Conservation (phyloP, 2,888 invertebrate genomes). For the Bombylius discolor region DNA sequence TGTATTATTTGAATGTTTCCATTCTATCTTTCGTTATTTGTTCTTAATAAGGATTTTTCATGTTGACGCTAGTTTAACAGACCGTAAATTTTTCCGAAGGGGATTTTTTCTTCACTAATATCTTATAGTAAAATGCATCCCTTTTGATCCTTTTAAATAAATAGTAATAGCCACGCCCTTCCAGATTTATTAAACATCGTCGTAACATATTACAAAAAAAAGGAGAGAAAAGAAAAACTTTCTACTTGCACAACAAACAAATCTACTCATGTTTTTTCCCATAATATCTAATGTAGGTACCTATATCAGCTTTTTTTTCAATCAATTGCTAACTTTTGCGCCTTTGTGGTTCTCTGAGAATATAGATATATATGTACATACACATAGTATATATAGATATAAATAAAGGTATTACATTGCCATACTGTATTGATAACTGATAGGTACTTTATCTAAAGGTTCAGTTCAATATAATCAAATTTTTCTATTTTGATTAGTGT, state of each 20-base stretch:
- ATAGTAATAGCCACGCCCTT: constrained; percentile 33
- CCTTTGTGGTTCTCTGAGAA: too few species aligned
- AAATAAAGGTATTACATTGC: too few species aligned
- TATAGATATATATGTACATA: too few species aligned
- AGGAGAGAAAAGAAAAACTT: neutral
- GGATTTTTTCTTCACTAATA: constrained; percentile 1
- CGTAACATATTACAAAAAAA: neutral
- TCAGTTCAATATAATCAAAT: too few species aligned
- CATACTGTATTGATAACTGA: too few species aligned
- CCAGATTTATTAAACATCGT: constrained; percentile 1
- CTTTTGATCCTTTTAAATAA: neutral
- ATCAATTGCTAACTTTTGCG: too few species aligned
- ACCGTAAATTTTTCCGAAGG: constrained; percentile 23
- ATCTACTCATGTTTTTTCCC: constrained; percentile 8
- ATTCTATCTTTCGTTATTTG: constrained; percentile 9
- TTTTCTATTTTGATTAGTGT: too few species aligned
- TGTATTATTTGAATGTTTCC: neutral
- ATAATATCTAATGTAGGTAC: constrained; percentile 2
- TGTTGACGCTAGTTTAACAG: constrained; percentile 22
- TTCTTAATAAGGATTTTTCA: constrained; percentile 21
- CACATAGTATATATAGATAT: too few species aligned
- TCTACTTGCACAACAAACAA: constrained; percentile 6
- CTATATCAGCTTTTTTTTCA: neutral
- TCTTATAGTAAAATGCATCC: neutral
- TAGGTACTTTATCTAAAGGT: too few species aligned